phyloP scores from a whole-genome alignment of 1,140 invertebrate species.

The Drosophila rhopaloa region DNA sequence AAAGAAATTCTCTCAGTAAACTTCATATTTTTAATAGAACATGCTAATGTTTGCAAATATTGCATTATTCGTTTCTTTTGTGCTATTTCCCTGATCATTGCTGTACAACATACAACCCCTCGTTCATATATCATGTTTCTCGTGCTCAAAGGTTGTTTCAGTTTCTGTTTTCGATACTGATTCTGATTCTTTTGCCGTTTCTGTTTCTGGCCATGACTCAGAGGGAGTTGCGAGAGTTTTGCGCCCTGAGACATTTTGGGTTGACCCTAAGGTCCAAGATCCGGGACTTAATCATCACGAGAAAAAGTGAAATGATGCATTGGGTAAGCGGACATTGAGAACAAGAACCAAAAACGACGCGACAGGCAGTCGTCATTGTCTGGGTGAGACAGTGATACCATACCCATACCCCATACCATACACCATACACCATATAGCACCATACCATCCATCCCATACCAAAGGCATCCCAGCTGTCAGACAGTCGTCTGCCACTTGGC shows the following conservation, averaged over 20 bases:
- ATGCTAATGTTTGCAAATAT: no score
- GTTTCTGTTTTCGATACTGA: constrained; percentile 19
- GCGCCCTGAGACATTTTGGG: constrained; percentile 45
- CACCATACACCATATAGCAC: constrained; percentile 20
- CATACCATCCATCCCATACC: constrained; percentile 40
- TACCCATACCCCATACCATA: not conserved
- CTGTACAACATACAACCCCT: constrained; percentile 16
- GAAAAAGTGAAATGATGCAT: constrained; percentile 45
- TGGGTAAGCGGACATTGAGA: constrained; percentile 42
- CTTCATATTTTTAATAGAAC: not conserved
- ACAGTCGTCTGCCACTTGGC: constrained; percentile 68
- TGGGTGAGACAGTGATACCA: constrained; percentile 12
- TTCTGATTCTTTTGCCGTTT: constrained; percentile 21
- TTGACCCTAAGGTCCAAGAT: constrained; percentile 35
- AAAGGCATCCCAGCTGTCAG: constrained; percentile 44
- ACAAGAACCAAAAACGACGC: constrained; percentile 21
- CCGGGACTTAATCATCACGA: constrained; percentile 41
- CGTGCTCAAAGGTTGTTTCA: constrained; percentile 35
- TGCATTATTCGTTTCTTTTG: not conserved
- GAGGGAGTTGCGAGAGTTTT: constrained; percentile 54
- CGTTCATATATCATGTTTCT: constrained; percentile 59
- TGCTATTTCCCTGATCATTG: constrained; percentile 1
- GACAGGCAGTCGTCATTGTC: constrained; percentile 26
- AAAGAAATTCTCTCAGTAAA: no score
- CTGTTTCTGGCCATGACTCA: constrained; percentile 70